Conservation (phyloP, 2,888 invertebrate species). For the Cryptophagus acutangulus region DNA sequence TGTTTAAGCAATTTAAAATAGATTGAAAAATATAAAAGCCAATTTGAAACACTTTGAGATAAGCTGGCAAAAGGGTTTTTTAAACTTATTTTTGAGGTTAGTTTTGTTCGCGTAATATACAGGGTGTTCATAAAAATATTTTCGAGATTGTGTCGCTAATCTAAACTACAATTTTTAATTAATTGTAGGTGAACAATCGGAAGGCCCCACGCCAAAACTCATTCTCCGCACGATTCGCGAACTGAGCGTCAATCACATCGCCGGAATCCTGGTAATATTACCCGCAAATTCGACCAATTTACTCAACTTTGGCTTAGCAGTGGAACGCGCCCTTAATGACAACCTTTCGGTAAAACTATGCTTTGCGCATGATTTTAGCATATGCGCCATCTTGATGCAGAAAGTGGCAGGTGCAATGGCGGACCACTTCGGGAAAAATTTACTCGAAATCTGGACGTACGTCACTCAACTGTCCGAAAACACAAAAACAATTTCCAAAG, state of each 20-base stretch:
- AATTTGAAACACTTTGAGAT: too few species aligned
- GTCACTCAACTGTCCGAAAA: too few species aligned
- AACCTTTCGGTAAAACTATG: conserved; percentile 55
- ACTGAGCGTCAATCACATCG: conserved; percentile 41
- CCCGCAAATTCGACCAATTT: conserved; percentile 76
- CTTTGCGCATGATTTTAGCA: too few species aligned
- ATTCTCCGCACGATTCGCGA: conserved; percentile 42
- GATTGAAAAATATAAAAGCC: too few species aligned
- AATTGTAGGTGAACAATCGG: conserved; percentile 36
- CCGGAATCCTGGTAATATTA: conserved; percentile 67
- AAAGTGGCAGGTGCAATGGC: conserved; percentile 76
- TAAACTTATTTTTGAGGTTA: too few species aligned
- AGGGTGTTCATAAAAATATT: too few species aligned
- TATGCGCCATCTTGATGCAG: conserved; percentile 53
- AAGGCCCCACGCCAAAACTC: conserved; percentile 35
- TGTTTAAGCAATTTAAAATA: not conserved
- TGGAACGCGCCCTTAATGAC: conserved; percentile 63
- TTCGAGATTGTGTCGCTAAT: too few species aligned
- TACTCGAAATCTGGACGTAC: conserved; percentile 60
- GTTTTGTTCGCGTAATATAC: too few species aligned
- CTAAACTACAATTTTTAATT: too few species aligned
- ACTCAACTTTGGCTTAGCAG: conserved; percentile 76
- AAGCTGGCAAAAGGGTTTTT: too few species aligned
- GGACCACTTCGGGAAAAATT: conserved; percentile 52
- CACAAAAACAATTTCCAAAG: too few species aligned